These are phyloP conservation scores for Pygocentrus nattereri DNA, from an alignment of 2,797 vertebrate species.

Conservation along the genomic window DNA sequence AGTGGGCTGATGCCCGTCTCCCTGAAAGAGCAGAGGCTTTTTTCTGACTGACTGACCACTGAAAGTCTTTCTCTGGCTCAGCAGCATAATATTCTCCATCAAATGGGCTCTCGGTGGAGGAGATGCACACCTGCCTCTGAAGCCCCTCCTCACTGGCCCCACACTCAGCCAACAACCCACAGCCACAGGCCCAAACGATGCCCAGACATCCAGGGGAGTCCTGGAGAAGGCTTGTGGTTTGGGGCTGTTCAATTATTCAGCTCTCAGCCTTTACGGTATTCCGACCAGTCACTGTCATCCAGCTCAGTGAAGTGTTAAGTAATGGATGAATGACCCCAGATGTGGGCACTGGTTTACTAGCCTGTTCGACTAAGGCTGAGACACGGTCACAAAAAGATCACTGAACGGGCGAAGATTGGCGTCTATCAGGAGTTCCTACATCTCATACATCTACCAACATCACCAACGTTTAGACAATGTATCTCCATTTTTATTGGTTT, in stretches of 20 bases:
- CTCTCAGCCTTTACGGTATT: constrained; percentile 42
- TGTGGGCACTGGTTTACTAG: constrained; percentile 34
- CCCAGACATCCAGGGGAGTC: constrained; percentile 20
- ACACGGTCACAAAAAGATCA: constrained; percentile 28
- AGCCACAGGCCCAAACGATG: background rate
- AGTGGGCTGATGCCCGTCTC: constrained; percentile 12
- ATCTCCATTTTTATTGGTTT: too few species aligned
- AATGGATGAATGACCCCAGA: constrained; percentile 41
- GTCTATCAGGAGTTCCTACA: background rate
- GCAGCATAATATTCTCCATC: constrained; percentile 25
- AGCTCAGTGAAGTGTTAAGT: constrained; percentile 31
- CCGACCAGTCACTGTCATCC: constrained; percentile 29
- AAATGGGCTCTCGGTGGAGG: background rate
- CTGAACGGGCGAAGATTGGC: background rate
- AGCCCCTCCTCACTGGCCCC: constrained; percentile 20
- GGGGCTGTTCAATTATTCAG: constrained; percentile 54
- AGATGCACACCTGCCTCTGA: constrained; percentile 48
- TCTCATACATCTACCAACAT: background rate
- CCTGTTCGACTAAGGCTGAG: constrained; percentile 3
- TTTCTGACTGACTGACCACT: constrained; percentile 36
- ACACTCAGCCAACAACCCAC: constrained; percentile 3
- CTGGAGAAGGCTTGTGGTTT: constrained; percentile 29
- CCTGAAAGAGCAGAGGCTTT: constrained; percentile 22
- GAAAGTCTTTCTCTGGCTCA: constrained; percentile 33
- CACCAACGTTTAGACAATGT: background rate